phyloP scores from a whole-genome alignment of 92 coral and sea anemone genomes.

The Parazoanthus darwini region DNA sequence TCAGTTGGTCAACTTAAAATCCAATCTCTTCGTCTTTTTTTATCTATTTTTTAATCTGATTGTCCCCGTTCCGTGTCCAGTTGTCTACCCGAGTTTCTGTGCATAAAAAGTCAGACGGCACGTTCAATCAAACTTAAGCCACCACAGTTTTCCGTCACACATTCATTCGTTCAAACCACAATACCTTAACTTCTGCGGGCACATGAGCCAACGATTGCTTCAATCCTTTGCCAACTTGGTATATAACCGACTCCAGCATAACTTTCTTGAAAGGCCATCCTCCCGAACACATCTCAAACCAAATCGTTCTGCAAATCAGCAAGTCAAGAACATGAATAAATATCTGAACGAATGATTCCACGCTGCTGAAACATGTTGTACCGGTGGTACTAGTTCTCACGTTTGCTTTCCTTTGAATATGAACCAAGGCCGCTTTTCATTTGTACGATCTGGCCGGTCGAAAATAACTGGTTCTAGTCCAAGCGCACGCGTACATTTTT shows the following conservation, averaged over 20 bases:
- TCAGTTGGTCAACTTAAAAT: too few species aligned
- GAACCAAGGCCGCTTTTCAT: too few species aligned
- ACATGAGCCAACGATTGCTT: constrained; percentile 73
- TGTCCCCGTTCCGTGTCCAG: too few species aligned
- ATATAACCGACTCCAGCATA: constrained; percentile 81
- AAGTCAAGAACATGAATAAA: background rate
- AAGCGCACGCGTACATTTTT: too few species aligned
- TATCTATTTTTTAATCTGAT: too few species aligned
- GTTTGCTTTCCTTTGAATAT: too few species aligned
- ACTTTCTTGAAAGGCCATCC: constrained; percentile 92
- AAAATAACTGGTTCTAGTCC: too few species aligned
- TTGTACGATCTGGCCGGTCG: too few species aligned
- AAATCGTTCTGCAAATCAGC: constrained; percentile 69
- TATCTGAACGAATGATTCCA: too few species aligned
- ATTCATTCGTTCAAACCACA: background rate
- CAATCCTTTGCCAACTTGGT: constrained; percentile 91
- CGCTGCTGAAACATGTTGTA: too few species aligned
- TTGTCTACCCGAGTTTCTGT: background rate
- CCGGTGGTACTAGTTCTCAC: too few species aligned
- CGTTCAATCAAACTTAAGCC: background rate
- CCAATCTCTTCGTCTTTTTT: too few species aligned
- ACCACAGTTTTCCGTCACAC: background rate
- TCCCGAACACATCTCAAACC: constrained; percentile 95
- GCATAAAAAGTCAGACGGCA: background rate
- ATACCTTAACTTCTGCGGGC: constrained; percentile 87